Conservation (phyloP, 2,113 vertebrate genomes). For the Cephalophus harveyi region DNA sequence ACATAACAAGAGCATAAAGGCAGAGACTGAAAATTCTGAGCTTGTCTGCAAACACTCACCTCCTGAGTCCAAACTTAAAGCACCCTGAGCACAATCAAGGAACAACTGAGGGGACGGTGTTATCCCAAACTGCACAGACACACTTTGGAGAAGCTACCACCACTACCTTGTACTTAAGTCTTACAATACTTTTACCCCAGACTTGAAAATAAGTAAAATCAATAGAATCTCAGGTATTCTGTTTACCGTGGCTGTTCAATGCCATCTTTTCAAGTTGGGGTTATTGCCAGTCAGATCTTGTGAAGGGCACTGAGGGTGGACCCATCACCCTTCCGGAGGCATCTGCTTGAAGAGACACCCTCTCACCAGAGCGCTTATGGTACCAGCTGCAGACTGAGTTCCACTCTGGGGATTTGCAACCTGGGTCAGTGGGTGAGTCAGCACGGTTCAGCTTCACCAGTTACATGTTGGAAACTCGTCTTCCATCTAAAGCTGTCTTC, state of each 20-base stretch:
- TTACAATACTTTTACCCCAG: background rate
- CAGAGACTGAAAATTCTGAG: slow-evolving; percentile 50
- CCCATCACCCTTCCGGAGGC: background rate
- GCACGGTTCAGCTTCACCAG: background rate
- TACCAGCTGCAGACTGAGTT: background rate
- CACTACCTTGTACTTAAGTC: background rate
- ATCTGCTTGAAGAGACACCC: background rate
- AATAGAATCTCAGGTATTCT: background rate
- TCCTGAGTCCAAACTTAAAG: background rate
- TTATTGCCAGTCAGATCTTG: background rate
- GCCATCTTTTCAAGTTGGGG: background rate
- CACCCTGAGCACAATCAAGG: background rate
- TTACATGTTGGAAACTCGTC: background rate
- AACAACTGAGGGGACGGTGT: background rate
- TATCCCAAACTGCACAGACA: background rate
- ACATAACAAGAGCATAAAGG: slow-evolving; percentile 65
- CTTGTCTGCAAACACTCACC: slow-evolving; percentile 38
- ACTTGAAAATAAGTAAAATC: background rate
- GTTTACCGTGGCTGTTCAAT: background rate
- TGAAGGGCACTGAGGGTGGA: background rate
- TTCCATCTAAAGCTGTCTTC: background rate
- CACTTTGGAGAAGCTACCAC: background rate
- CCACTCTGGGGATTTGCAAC: background rate
- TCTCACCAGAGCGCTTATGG: background rate
- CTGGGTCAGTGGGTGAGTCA: background rate